phyloP scores from a whole-genome alignment of 1,140 invertebrate genomes.

The Drosophila lacertosa region DNA sequence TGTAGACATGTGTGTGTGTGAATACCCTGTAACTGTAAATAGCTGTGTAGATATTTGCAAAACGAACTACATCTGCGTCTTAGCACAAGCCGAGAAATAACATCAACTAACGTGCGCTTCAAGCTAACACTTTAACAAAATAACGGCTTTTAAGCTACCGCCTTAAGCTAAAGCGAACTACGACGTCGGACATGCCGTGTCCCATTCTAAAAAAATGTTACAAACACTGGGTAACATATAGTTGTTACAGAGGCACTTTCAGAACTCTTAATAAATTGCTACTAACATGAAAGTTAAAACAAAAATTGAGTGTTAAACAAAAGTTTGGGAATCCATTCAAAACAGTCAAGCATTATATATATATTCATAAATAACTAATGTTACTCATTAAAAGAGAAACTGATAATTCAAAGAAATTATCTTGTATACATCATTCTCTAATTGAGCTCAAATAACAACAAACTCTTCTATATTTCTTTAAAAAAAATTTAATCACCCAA shows the following conservation, averaged over 20 bases:
- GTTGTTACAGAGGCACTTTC: slow-evolving; percentile 44
- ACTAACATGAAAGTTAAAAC: slow-evolving; percentile 6
- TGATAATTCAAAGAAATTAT: too few relatives aligned
- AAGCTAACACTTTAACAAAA: slow-evolving; percentile 65
- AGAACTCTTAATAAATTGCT: slow-evolving; percentile 23
- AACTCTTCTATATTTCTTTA: too few relatives aligned
- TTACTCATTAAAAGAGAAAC: too few relatives aligned
- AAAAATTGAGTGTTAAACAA: background rate
- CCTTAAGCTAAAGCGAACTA: slow-evolving; percentile 20
- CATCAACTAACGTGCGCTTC: slow-evolving; percentile 45
- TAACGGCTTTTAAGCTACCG: slow-evolving; percentile 33
- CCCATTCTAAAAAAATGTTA: background rate
- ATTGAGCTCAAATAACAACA: background rate
- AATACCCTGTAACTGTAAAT: slow-evolving; percentile 70
- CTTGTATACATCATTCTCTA: background rate
- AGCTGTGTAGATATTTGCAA: slow-evolving; percentile 13
- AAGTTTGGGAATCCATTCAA: too few relatives aligned
- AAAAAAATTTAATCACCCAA: background rate
- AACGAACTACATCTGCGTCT: background rate
- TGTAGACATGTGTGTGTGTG: slow-evolving; percentile 43
- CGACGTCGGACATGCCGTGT: background rate
- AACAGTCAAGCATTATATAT: too few relatives aligned
- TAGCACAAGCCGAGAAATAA: slow-evolving; percentile 25
- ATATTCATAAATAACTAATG: too few relatives aligned
- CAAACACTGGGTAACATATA: slow-evolving; percentile 6